Evolutionary conservation across 1,140 invertebrate species (phyloP).

Genomic region (Zaprionus taronus): DNA sequence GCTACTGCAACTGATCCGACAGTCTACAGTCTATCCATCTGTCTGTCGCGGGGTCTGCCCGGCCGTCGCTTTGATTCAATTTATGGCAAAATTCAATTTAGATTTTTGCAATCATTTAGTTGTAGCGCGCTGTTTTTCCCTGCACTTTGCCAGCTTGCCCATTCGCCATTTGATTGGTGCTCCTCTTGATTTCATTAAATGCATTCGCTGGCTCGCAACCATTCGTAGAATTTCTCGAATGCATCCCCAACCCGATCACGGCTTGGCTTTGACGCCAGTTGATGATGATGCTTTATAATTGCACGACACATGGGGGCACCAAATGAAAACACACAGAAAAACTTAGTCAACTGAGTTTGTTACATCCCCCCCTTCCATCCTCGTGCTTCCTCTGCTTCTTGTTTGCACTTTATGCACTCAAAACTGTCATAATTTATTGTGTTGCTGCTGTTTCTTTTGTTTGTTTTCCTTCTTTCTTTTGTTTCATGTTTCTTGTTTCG

Average conservation of each 20-base stretch:
- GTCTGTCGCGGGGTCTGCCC: background rate
- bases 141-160: constrained; percentile 4
- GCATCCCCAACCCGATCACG: constrained; percentile 49
- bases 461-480: constrained; percentile 14
- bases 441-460: constrained; percentile 25
- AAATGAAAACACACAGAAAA: constrained; percentile 10
- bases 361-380: background rate
- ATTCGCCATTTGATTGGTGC: constrained; percentile 47
- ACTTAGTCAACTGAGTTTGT: constrained; percentile 21
- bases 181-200: constrained; percentile 76
- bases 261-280: constrained; percentile 46
- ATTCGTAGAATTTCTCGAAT: constrained; percentile 64
- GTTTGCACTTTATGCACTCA: constrained; percentile 56
- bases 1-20: constrained; percentile 46
- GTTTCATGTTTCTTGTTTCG: constrained; percentile 46
- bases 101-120: constrained; percentile 81
- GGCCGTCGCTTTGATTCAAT: constrained; percentile 55
- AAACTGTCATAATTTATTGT: constrained; percentile 80
- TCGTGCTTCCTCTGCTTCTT: constrained; percentile 18
- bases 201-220: constrained; percentile 55
- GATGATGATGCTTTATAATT: constrained; percentile 57
- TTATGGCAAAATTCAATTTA: constrained; percentile 82
- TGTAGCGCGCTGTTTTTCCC: constrained; percentile 52
- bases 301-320: constrained; percentile 31
- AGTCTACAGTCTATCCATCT: background rate